Conservation (phyloP, 1,140 invertebrate genomes). For the Lepidotrigona ventralis region DNA sequence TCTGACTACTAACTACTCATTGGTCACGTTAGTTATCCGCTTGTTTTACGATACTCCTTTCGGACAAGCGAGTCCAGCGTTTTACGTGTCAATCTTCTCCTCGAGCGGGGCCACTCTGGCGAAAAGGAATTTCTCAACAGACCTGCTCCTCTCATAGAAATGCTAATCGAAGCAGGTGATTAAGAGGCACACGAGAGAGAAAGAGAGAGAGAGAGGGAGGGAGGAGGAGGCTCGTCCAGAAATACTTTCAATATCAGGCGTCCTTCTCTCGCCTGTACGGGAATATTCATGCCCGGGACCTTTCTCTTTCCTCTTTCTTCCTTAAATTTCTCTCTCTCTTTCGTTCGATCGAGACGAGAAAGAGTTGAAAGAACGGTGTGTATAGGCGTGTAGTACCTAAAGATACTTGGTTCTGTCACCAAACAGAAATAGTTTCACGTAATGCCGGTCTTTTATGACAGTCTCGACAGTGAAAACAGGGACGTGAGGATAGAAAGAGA, state of each 20-base stretch:
- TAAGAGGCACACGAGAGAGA: background rate
- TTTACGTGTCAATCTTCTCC: conserved; percentile 23
- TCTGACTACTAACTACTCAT: background rate
- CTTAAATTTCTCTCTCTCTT: background rate
- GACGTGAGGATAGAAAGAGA: background rate
- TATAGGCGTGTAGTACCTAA: conserved; percentile 31
- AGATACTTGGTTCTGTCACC: conserved; percentile 55
- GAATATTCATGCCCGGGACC: conserved; percentile 17
- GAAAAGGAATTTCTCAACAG: background rate
- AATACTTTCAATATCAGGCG: conserved; percentile 28
- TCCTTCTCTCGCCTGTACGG: conserved; percentile 14
- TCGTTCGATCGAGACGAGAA: conserved; percentile 31
- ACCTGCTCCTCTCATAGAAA: background rate
- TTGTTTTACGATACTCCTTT: conserved; percentile 12
- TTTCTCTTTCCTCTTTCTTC: background rate
- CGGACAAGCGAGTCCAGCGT: background rate
- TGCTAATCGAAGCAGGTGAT: conserved; percentile 37
- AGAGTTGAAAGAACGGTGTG: conserved; percentile 49
- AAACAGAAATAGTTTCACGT: conserved; percentile 66
- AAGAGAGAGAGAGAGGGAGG: too few relatives aligned
- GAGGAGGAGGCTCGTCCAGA: background rate
- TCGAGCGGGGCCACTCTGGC: background rate
- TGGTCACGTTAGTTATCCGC: conserved; percentile 9
- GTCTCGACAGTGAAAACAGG: conserved; percentile 16
- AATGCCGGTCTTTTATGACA: conserved; percentile 58